Evolutionary conservation across 2,797 vertebrate species (phyloP), one percentile per base, ranked within the genome.

Genomic region (Buphagus erythrorhynchus): DNA sequence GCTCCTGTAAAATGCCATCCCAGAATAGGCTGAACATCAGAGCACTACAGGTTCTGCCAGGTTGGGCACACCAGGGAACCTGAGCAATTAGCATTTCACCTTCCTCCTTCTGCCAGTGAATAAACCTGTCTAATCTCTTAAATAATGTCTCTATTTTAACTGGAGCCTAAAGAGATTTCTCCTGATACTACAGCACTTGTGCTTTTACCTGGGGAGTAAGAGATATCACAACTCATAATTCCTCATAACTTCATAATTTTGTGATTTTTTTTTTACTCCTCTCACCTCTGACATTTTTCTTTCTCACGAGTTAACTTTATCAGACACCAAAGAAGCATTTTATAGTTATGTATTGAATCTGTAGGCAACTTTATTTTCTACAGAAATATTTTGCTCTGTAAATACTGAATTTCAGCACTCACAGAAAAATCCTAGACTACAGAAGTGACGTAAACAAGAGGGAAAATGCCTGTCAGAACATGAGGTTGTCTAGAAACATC

Each of bases 61-160:
- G 69, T 49, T 67, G 57, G 77, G 58, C 86, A 90, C 82, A 73
- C 28, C 62, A 63, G 62, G 82, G 79, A 88, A 90, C 42, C 17
- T 35, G 16, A 85, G 40, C 63, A 86, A 91, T 91, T 59, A 91
- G 71, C 71, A 86, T 88, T 69, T 90, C 78, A 73, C 86, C 91
- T 90, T 46, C 80, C n/a, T 45, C 51, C 36, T 87, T 43, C 87
- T 76, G 71, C 74, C 55, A 92, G 38, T 19, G n/a, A 78, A 51
- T 46, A 88, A 90, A 93, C 74, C 31, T 36, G 40, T 19, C 88
- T 88, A 13, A 58, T 35, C 92, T 76, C 67, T 52, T 66, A 55
- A 79, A 75, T 66, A 93, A 81, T 8, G 35, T 49, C 77, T 76
- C 2, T 61, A 88, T 66, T 93, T 86, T 52, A 69, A 24, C 16